Conservation (phyloP, 2,888 invertebrate genomes). For the Leucoptera coffeella region DNA sequence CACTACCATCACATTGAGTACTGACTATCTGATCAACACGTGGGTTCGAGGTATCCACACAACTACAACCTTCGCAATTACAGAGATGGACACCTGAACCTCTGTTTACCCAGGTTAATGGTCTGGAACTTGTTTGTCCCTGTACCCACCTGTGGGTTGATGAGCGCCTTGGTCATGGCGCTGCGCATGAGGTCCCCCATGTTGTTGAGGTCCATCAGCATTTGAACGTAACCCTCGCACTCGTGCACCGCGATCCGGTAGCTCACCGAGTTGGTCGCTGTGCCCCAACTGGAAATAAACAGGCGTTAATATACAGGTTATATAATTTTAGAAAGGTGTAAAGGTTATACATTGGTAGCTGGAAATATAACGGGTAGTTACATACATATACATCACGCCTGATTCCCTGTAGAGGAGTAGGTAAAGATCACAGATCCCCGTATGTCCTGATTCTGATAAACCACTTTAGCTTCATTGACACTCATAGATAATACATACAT, state of each 20-base stretch:
- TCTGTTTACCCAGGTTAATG: too few relatives aligned
- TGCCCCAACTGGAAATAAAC: constrained; percentile 16
- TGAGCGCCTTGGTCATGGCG: constrained; percentile 87
- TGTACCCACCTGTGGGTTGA: constrained; percentile 67
- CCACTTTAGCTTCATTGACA: too few relatives aligned
- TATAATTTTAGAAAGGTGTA: background rate
- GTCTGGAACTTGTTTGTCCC: too few relatives aligned
- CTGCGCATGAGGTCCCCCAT: constrained; percentile 95
- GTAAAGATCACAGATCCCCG: too few relatives aligned
- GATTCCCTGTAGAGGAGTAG: background rate
- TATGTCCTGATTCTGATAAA: too few relatives aligned
- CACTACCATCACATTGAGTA: too few relatives aligned
- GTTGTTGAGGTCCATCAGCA: constrained; percentile 90
- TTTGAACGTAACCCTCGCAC: constrained; percentile 81
- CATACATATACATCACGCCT: background rate
- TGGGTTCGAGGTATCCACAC: too few relatives aligned
- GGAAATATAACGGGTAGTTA: background rate
- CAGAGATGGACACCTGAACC: too few relatives aligned
- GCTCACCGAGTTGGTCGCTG: constrained; percentile 48
- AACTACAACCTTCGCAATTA: too few relatives aligned
- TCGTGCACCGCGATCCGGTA: constrained; percentile 71
- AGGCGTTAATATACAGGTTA: background rate
- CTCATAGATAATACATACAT: too few relatives aligned
- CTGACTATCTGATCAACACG: too few relatives aligned
- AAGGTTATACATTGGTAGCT: background rate